phyloP scores from a whole-genome alignment of 23 tunicate genomes.

The Trididemnum clinides region DNA sequence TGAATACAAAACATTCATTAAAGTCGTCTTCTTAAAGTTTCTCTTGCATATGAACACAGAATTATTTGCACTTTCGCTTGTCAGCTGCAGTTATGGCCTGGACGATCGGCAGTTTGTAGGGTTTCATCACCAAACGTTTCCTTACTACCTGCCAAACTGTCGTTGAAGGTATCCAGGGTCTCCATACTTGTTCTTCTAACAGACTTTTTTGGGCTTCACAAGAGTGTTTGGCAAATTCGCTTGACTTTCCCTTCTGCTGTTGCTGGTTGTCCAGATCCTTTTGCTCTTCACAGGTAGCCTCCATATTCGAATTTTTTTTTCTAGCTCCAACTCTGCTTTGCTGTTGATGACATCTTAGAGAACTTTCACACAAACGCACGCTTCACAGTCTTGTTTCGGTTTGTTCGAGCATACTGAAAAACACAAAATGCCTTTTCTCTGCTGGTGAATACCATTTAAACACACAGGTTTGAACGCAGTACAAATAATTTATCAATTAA shows the following conservation, averaged over 20 bases:
- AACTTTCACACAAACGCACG: too few relatives aligned
- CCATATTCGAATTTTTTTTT: not conserved
- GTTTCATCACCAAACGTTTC: constrained; percentile 33
- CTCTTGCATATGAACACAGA: constrained; percentile 22
- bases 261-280: constrained; percentile 24
- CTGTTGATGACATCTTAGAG: too few relatives aligned
- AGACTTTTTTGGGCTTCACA: constrained; percentile 11
- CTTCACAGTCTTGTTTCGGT: too few relatives aligned
- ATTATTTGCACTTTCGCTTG: constrained; percentile 11
- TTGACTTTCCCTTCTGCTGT: constrained; percentile 6
- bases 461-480: too few relatives aligned
- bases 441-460: too few relatives aligned
- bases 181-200: constrained; percentile 29
- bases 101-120: constrained; percentile 19
- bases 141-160: constrained; percentile 19
- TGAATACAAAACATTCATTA: constrained; percentile 10
- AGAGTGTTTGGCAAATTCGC: constrained; percentile 16
- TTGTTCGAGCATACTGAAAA: too few relatives aligned
- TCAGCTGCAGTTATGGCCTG: constrained; percentile 24
- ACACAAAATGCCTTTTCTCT: too few relatives aligned
- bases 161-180: not conserved
- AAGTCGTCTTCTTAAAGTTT: constrained; percentile 28
- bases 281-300: constrained; percentile 30
- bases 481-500: too few relatives aligned
- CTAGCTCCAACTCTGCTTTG: constrained; percentile 17